phyloP scores from a whole-genome alignment of 2,888 invertebrate species.

The Cephus pygmeus region DNA sequence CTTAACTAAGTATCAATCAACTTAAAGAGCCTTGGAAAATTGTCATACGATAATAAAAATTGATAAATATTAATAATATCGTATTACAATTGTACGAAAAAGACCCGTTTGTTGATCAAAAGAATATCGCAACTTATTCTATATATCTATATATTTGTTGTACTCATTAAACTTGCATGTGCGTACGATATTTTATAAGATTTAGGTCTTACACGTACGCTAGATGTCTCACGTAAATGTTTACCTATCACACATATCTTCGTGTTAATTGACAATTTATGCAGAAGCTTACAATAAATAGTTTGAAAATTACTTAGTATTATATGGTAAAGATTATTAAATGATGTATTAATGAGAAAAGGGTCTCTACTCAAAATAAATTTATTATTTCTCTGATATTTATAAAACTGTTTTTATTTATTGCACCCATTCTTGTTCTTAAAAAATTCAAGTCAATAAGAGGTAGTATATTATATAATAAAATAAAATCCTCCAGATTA shows the following conservation, averaged over 20 bases:
- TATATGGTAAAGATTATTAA: background rate
- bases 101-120: background rate
- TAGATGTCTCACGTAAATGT: slow-evolving; percentile 5
- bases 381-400: background rate
- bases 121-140: background rate
- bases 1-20: background rate
- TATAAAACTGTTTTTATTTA: background rate
- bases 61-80: background rate
- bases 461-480: background rate
- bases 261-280: background rate
- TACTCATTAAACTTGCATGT: slow-evolving; percentile 3
- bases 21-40: background rate
- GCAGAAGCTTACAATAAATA: background rate
- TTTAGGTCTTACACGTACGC: background rate
- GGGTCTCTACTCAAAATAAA: background rate
- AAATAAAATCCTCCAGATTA: background rate
- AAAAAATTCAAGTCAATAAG: background rate
- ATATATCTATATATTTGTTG: background rate
- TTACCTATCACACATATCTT: slow-evolving; percentile 4
- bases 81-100: background rate
- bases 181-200: background rate
- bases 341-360: background rate
- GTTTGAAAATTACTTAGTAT: background rate
- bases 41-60: background rate
- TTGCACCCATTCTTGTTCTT: background rate